Conservation (phyloP, 1,140 invertebrate species). For the Macrocentrus cingulum region DNA sequence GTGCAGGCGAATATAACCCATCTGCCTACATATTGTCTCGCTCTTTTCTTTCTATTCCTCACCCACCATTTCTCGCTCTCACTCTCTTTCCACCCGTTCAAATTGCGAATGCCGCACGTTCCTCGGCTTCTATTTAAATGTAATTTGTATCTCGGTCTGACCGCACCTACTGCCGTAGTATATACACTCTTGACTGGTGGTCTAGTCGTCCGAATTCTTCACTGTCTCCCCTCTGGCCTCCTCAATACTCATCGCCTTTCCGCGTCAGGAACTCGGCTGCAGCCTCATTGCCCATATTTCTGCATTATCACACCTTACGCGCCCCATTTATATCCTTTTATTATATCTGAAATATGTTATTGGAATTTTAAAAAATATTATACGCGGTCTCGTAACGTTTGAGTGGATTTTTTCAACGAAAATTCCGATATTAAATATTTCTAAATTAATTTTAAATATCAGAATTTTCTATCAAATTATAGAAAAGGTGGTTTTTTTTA, state of each 20-base stretch:
- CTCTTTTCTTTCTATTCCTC: conserved; percentile 17
- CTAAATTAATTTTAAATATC: too few species aligned
- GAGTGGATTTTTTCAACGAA: too few species aligned
- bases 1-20: too few species aligned
- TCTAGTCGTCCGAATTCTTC: neutral
- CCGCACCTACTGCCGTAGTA: conserved; percentile 7
- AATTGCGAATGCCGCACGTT: conserved; percentile 51
- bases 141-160: conserved; percentile 46
- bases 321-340: neutral
- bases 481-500: too few species aligned
- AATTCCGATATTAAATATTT: too few species aligned
- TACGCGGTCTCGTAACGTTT: too few species aligned
- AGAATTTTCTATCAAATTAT: too few species aligned
- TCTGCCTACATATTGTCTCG: conserved; percentile 1
- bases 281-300: neutral
- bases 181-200: conserved; percentile 15
- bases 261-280: conserved; percentile 8
- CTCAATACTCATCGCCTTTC: conserved; percentile 5
- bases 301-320: neutral
- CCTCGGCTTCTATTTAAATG: conserved; percentile 51
- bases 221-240: neutral
- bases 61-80: conserved; percentile 4
- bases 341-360: neutral
- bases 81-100: conserved; percentile 24
- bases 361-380: too few species aligned